Evolutionary conservation across 92 coral and sea anemone species (phyloP), one percentile per base, ranked within the genome.

Genomic region (Umimayanthus chanpuru): DNA sequence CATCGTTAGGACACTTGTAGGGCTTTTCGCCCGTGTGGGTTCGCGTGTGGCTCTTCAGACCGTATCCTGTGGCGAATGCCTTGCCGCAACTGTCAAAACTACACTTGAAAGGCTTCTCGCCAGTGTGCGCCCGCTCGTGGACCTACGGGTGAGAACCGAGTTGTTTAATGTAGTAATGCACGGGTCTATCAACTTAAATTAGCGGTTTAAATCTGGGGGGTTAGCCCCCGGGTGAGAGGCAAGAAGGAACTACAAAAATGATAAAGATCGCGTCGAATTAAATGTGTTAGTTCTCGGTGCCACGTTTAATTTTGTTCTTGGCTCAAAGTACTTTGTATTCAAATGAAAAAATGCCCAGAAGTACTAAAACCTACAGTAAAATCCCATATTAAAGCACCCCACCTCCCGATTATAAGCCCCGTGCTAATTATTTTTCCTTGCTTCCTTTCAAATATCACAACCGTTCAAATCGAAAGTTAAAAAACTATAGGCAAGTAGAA

Each of bases 1-100:
- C 98, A 0, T 90, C 94, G 53, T 90, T 81, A 0, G 94, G 92
- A 61, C 99, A 97, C 80, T 93, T 92, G 90, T 97, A 97, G 1
- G 99, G 99, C 50, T 97, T 97, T 55, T 97, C 99, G 6, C 99
- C 99, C 4, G 99, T 97, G 85, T 97, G 99, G 49, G 99, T 97
- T 79, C 99, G 92, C 6, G 96, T 95, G 78, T 97, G 99, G 80
- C 99, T 97, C 85, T 97, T 97, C 38, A 97, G 80, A 14, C 99
- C 99, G 85, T 97, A 97, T 0, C 99, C 99, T 5, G 99, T 97
- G 11, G 99, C 99, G 67, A 97, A 97, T n/a, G 99, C 99, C 64
- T 95, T 97, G 76, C 94, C 94, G 76, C 99, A 97, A 50, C 90
- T 91, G 0, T 94, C 97, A 81, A 88, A 96, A 30, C 90, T 73